Evolutionary conservation across 2,888 invertebrate species (phyloP), one percentile per base, ranked within the genome.

Genomic region (Eristalinus sepulchralis): DNA sequence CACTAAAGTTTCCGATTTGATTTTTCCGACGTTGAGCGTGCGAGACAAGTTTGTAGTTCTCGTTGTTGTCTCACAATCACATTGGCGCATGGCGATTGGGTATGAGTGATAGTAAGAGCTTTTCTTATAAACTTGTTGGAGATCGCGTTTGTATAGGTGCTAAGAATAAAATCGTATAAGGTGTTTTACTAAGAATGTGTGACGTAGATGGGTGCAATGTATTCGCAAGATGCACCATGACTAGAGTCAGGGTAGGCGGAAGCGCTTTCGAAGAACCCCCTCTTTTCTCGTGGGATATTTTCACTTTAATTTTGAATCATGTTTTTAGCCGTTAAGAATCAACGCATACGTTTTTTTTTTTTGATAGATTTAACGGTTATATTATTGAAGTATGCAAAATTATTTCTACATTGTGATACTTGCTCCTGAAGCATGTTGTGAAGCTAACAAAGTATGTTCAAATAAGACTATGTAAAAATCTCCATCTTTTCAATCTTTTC

Each of bases 11-110:
- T 53, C 60, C 33, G 47, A 20, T 85, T 85, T 71, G 63, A 77
- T 60, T 77, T 72, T 85, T 77, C 63, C 53, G 55, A 62, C 20
- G 63, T 66, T 47, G 73, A 33, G 73, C 20, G 59, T 53, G 73
- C 22, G 57, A 27, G 64, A 5, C 27, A 60, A 33, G 68, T 73
- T 27, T 36, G 71, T 27, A 22, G 33, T 31, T 6, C 60, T 73
- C 33, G 62, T n/a, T 17, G 24, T 20, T 17, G 31, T 57, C n/a
- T n/a, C 53, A 47, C 39, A 36, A 55, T 64, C 57, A 64, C 63
- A 31, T 36, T 64, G 60, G 77, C 66, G 47, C 47, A 47, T 3
- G n/a, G 47, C 39, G 39, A 73, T 31, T 9, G 72, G 72, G 62
- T 60, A 72, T 60, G 8, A n/a, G 24, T 47, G 11, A 27, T 64